These are phyloP conservation scores for Microplitis demolitor DNA, from an alignment of 1,140 invertebrate species.

Conservation along the genomic window DNA sequence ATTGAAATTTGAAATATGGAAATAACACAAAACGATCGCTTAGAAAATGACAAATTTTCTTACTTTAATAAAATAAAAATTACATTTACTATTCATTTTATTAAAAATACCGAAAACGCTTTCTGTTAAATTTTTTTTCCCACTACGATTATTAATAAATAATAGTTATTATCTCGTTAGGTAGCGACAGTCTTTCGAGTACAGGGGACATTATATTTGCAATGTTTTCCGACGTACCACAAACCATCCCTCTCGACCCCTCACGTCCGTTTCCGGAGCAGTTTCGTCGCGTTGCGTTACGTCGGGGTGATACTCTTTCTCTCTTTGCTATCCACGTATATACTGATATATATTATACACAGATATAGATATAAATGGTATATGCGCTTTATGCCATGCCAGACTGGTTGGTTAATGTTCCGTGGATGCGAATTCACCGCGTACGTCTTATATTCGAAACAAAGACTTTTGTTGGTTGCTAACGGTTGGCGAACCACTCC, in stretches of 20 bases:
- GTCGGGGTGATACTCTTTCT: not conserved
- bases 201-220: conserved; percentile 11
- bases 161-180: conserved; percentile 23
- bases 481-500: not conserved
- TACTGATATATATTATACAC: too few species aligned
- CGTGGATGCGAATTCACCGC: conserved; percentile 35
- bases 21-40: conserved; percentile 43
- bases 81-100: not conserved
- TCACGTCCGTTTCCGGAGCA: conserved; percentile 24
- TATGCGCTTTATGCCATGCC: conserved; percentile 5
- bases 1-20: conserved; percentile 51
- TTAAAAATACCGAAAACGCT: not conserved
- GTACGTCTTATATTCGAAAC: conserved; percentile 15
- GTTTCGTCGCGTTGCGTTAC: conserved; percentile 20
- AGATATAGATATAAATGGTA: not conserved
- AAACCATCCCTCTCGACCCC: conserved; percentile 4
- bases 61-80: not conserved
- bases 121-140: not conserved
- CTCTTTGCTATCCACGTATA: too few species aligned
- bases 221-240: conserved; percentile 17
- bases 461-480: conserved; percentile 14
- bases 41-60: conserved; percentile 26
- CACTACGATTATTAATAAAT: not conserved
- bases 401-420: conserved; percentile 49
- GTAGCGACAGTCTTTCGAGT: conserved; percentile 19